Conservation (phyloP, 2,888 invertebrate genomes). For the Drosophila lacicola region DNA sequence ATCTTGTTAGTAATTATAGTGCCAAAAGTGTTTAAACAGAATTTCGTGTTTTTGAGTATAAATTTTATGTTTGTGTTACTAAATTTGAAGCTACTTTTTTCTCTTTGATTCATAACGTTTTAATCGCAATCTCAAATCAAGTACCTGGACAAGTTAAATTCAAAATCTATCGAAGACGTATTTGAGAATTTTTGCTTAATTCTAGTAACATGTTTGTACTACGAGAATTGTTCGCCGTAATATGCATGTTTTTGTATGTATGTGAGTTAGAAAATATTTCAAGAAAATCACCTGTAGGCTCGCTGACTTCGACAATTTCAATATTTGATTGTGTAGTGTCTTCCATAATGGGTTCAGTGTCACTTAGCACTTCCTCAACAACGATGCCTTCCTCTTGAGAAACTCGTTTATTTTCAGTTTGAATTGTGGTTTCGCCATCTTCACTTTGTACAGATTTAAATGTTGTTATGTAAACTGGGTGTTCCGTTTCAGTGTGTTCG, state of each 20-base stretch:
- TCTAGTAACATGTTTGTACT: constrained; percentile 18
- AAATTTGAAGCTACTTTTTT: constrained; percentile 35
- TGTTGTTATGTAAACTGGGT: constrained; percentile 84
- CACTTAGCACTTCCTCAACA: constrained; percentile 84
- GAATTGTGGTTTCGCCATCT: constrained; percentile 82
- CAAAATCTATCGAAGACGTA: constrained; percentile 23
- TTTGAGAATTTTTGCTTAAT: constrained; percentile 7
- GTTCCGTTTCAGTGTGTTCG: constrained; percentile 81
- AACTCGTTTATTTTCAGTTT: constrained; percentile 83
- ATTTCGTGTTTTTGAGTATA: constrained; percentile 31
- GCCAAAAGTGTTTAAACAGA: constrained; percentile 37
- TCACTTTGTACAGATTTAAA: constrained; percentile 85
- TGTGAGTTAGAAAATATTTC: constrained; percentile 25
- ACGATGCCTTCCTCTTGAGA: constrained; percentile 83
- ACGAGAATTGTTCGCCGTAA: constrained; percentile 13
- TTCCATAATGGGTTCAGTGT: constrained; percentile 80
- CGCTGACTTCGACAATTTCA: constrained; percentile 84
- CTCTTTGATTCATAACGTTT: constrained; percentile 18
- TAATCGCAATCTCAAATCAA: constrained; percentile 33
- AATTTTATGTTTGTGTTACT: constrained; percentile 45
- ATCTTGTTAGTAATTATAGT: constrained; percentile 56
- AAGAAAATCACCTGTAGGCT: constrained; percentile 82
- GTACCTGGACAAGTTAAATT: constrained; percentile 19
- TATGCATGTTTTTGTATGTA: constrained; percentile 20
- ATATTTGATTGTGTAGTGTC: constrained; percentile 74